Conservation (phyloP, 2,113 vertebrate species). For the Alouatta palliata region DNA sequence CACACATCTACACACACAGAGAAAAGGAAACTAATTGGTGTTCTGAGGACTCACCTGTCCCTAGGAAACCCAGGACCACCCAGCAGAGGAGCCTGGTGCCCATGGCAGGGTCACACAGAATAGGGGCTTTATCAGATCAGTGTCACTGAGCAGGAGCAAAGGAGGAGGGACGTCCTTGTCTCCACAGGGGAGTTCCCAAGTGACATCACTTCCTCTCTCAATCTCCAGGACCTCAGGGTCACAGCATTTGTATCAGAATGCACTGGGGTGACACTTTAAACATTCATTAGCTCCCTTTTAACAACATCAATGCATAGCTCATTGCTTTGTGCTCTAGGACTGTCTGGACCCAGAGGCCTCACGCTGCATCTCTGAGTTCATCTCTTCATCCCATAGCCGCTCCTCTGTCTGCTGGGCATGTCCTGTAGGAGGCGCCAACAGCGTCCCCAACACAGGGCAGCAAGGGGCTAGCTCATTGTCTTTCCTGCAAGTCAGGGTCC, state of each 20-base stretch:
- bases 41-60: neutral
- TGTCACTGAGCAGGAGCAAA: neutral
- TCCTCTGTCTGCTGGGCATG: accelerated
- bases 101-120: neutral
- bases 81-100: slow-evolving; percentile 16
- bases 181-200: neutral
- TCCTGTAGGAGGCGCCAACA: neutral
- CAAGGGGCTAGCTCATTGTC: neutral
- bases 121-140: neutral
- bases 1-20: neutral
- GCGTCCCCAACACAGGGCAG: too few relatives aligned
- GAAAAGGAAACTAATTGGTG: neutral
- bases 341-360: neutral
- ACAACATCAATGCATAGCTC: neutral
- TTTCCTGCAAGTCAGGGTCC: neutral
- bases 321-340: accelerated
- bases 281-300: neutral
- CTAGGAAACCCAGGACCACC: neutral
- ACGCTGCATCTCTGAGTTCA: accelerated
- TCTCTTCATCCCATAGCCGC: neutral
- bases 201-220: neutral
- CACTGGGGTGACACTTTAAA: neutral
- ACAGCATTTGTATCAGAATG: neutral
- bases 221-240: neutral
- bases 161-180: accelerated